These are phyloP conservation scores for Chrysolina haemoptera DNA, from an alignment of 2,888 invertebrate genomes.

Conservation along the genomic window DNA sequence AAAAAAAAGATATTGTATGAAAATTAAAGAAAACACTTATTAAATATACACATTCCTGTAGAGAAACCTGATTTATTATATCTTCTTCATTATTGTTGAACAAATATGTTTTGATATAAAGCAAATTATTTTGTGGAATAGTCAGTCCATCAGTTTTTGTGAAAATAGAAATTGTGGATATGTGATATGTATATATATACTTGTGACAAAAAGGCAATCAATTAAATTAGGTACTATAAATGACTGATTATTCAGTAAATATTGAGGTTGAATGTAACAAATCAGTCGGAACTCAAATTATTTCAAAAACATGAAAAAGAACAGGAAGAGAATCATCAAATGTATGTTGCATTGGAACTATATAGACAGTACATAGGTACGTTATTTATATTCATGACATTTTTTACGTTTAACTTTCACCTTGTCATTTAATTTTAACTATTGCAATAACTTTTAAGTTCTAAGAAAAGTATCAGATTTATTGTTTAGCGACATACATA, in stretches of 20 bases:
- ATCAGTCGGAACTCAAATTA: too few relatives aligned
- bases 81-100: too few relatives aligned
- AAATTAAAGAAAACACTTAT: too few relatives aligned
- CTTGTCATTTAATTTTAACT: conserved; percentile 15
- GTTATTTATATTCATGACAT: conserved; percentile 31
- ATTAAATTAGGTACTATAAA: not conserved
- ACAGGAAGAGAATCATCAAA: not conserved
- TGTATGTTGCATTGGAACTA: conserved; percentile 21
- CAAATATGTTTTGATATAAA: too few relatives aligned
- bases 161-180: not conserved
- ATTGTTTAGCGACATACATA: conserved; percentile 15
- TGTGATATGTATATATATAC: conserved; percentile 15
- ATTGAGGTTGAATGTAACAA: not conserved
- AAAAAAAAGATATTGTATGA: too few relatives aligned
- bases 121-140: too few relatives aligned
- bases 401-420: not conserved
- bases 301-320: not conserved
- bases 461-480: conserved; percentile 8
- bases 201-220: conserved; percentile 7
- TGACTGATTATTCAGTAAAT: not conserved
- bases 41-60: too few relatives aligned
- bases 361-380: conserved; percentile 7
- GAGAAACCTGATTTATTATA: too few relatives aligned
- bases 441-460: conserved; percentile 16
- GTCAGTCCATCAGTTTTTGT: too few relatives aligned